Evolutionary conservation across 1,140 invertebrate species (phyloP).

Genomic region (Bombus balteatus): DNA sequence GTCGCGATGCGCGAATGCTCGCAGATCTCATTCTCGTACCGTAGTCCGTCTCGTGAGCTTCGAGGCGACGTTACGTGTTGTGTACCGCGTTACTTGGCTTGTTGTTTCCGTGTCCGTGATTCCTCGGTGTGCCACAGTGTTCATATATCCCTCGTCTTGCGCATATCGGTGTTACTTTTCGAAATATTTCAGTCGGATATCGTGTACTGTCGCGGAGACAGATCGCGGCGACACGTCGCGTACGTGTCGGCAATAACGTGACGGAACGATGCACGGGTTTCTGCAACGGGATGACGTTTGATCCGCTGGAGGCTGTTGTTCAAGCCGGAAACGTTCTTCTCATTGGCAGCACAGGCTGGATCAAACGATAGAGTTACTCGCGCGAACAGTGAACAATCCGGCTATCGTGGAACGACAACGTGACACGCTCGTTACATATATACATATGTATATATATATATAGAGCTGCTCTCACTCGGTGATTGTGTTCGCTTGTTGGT

Average conservation of each 20-base stretch:
- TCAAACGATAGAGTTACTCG: background rate
- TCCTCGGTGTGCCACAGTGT: constrained; percentile 21
- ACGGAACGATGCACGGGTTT: constrained; percentile 1
- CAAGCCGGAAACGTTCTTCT: background rate
- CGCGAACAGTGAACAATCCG: constrained; percentile 5
- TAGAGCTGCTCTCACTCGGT: background rate
- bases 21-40: constrained; percentile 72
- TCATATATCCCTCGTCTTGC: background rate
- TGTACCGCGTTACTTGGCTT: constrained; percentile 24
- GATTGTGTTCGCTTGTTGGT: constrained; percentile 26
- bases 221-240: background rate
- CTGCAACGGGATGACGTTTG: constrained; percentile 25
- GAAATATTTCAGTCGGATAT: background rate
- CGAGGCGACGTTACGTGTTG: constrained; percentile 67
- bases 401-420: background rate
- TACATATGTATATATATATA: background rate
- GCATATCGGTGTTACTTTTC: background rate
- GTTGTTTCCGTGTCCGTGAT: background rate
- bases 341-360: background rate
- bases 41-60: constrained; percentile 76
- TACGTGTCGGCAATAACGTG: background rate
- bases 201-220: background rate
- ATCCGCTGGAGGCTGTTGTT: background rate
- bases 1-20: constrained; percentile 68
- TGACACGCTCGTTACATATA: background rate